Evolutionary conservation across 2,888 invertebrate species (phyloP).

Genomic region (Andrena praecox): DNA sequence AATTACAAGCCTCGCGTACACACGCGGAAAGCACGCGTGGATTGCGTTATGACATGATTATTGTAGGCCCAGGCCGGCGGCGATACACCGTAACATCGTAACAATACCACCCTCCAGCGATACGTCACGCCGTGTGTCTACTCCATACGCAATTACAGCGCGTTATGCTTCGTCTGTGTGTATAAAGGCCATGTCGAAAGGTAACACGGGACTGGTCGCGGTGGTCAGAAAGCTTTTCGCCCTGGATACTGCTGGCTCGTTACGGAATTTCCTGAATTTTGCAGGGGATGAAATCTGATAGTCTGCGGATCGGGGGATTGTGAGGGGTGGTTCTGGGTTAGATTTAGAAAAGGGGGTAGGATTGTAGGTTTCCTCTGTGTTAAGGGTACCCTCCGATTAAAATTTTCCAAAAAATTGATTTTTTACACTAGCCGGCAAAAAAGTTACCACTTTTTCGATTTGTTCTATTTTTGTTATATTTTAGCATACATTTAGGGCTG

Average conservation of each 20-base stretch:
- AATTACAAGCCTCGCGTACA: constrained; percentile 69
- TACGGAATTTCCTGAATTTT: too few species aligned
- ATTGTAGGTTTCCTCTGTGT: too few species aligned
- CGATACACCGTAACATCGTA: constrained; percentile 70
- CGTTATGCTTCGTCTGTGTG: constrained; percentile 59
- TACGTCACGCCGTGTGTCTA: constrained; percentile 82
- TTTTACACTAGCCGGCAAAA: too few species aligned
- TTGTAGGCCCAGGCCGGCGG: constrained; percentile 62
- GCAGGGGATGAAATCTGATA: too few species aligned
- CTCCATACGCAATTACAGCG: constrained; percentile 75
- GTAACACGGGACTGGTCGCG: background rate
- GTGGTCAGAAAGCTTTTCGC: background rate
- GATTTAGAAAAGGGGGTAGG: too few species aligned
- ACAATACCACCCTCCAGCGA: constrained; percentile 80
- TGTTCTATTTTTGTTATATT: too few species aligned
- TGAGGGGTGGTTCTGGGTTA: too few species aligned
- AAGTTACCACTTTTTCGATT: too few species aligned
- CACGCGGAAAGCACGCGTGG: constrained; percentile 72
- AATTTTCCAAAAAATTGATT: too few species aligned
- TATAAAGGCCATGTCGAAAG: constrained; percentile 19
- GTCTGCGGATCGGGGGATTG: too few species aligned
- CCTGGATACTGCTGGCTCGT: background rate
- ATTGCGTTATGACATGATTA: constrained; percentile 79
- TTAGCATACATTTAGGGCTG: too few species aligned
- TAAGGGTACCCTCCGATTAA: too few species aligned